Evolutionary conservation across 2,113 vertebrate species (phyloP).

Genomic region (Prietella phreatophila): DNA sequence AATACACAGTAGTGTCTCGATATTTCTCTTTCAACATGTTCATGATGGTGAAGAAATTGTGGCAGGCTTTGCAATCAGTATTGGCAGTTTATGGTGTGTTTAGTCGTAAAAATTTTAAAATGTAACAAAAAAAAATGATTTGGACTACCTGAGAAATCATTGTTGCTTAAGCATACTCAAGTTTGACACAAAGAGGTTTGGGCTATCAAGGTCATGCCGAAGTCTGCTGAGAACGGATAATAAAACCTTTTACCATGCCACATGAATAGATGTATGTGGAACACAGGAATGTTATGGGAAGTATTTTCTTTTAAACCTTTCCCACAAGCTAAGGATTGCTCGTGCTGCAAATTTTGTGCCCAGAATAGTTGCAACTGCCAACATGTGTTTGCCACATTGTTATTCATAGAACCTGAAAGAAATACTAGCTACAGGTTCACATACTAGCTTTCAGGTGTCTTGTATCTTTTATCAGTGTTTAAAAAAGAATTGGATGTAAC

Average conservation of each 20-base stretch:
- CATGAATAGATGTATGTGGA: conserved; percentile 77
- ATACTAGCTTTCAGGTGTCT: conserved; percentile 16
- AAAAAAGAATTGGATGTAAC: background rate
- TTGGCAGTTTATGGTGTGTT: background rate
- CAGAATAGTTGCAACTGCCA: conserved; percentile 72
- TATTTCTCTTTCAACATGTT: background rate
- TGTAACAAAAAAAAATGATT: background rate
- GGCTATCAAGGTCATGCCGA: conserved; percentile 72
- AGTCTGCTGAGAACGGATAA: conserved; percentile 72
- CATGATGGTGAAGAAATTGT: background rate
- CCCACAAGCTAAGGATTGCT: conserved; percentile 75
- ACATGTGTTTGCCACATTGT: conserved; percentile 86
- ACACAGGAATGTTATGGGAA: conserved; percentile 80
- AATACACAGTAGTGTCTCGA: background rate
- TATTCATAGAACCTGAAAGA: conserved; percentile 51
- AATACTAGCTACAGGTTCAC: conserved; percentile 49
- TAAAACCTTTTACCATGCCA: conserved; percentile 74
- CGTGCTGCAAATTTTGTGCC: conserved; percentile 74
- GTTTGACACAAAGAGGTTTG: conserved; percentile 66
- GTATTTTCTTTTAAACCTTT: conserved; percentile 81
- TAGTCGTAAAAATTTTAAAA: background rate
- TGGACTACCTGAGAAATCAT: background rate
- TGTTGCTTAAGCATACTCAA: conserved; percentile 54
- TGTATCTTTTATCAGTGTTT: background rate
- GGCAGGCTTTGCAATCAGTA: background rate